Evolutionary conservation across 2,797 vertebrate genomes (phyloP).

Genomic region (Microctenopoma steveboyesi): DNA sequence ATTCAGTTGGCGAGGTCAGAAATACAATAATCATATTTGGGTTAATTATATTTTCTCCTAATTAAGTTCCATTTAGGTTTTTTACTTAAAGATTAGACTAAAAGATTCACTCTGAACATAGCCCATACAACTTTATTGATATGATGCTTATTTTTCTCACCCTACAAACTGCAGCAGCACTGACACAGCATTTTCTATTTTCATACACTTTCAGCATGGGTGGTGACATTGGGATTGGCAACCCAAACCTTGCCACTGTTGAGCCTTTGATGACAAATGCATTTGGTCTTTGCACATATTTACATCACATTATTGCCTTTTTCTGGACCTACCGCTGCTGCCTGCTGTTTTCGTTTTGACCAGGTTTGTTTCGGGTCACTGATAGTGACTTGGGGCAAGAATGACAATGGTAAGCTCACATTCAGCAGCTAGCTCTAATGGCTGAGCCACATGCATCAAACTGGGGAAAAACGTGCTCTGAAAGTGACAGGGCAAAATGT

Average conservation of each 20-base stretch:
- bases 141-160: no score
- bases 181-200: background rate
- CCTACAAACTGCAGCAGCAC: background rate
- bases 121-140: no score
- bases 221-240: constrained; percentile 3
- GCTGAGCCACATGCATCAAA: constrained; percentile 32
- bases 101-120: no score
- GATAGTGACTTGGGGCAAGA: constrained; percentile 30
- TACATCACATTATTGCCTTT: constrained; percentile 1
- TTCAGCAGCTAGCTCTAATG: constrained; percentile 44
- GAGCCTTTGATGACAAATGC: constrained; percentile 1
- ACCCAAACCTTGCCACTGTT: background rate
- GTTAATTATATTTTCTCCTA: no score
- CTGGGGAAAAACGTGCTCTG: constrained; percentile 13
- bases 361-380: constrained; percentile 53
- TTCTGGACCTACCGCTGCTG: background rate
- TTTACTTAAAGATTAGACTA: no score
- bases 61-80: no score
- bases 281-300: background rate
- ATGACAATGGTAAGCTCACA: constrained; percentile 38
- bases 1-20: no score
- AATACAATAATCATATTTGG: no score
- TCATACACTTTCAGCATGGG: background rate
- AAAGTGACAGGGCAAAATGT: constrained; percentile 61
- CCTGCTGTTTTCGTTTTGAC: constrained; percentile 29